Conservation (phyloP, 37 sponge, comb jelly and placozoan genomes). For the Amphimedon queenslandica region DNA sequence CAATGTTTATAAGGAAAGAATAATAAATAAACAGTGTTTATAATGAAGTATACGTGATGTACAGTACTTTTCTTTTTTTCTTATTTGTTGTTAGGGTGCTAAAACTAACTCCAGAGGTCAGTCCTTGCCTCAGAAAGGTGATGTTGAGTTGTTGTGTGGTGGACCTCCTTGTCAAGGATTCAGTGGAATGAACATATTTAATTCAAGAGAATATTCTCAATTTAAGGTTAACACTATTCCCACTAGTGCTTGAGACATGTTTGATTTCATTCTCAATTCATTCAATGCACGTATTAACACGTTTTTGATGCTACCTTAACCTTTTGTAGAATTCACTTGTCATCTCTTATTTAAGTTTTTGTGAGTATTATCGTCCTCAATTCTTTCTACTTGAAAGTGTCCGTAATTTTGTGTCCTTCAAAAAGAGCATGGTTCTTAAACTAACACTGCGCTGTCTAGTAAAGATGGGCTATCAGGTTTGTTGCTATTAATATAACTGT, state of each 20-base stretch:
- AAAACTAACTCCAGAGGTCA: conserved; percentile 60
- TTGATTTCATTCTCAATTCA: too few species aligned
- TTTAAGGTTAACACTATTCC: conserved; percentile 91
- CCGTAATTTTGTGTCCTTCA: conserved; percentile 94
- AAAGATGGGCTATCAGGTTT: too few species aligned
- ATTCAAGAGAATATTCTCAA: conserved; percentile 85
- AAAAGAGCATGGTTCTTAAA: conserved; percentile 87
- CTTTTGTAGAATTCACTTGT: conserved; percentile 74
- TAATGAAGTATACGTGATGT: too few species aligned
- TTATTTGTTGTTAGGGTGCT: conserved; percentile 28
- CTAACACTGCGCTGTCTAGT: conserved; percentile 79
- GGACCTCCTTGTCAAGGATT: conserved; percentile 96
- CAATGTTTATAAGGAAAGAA: too few species aligned
- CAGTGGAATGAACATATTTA: conserved; percentile 95
- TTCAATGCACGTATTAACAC: not conserved
- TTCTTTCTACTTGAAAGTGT: conserved; percentile 91
- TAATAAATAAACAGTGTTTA: not conserved
- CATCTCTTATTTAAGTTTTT: conserved; percentile 81
- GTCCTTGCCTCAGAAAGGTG: conserved; percentile 74
- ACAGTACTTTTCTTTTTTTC: not conserved
- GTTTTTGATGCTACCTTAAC: not conserved
- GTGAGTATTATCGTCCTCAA: conserved; percentile 87
- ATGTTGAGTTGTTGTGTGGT: conserved; percentile 90
- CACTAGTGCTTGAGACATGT: too few species aligned
- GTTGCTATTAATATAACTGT: conserved; percentile 80